phyloP scores from a whole-genome alignment of 2,113 vertebrate species.

The Chloropsis cyanopogon region DNA sequence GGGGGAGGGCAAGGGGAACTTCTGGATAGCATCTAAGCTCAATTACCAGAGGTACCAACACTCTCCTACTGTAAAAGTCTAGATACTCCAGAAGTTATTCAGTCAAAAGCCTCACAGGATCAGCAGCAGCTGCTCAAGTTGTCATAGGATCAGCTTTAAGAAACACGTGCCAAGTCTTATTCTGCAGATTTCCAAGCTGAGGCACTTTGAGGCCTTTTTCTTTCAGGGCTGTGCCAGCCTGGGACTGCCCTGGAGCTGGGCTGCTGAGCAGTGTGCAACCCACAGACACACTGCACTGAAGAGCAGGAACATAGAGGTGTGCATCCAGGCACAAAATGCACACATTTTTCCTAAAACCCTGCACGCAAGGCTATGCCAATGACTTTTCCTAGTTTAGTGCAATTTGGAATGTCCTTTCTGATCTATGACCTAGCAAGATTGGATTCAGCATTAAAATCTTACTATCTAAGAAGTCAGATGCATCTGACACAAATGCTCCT shows the following conservation, averaged over 20 bases:
- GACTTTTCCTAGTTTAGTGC: background rate
- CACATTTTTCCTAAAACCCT: background rate
- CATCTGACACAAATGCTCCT: background rate
- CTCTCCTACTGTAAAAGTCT: background rate
- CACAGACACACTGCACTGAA: background rate
- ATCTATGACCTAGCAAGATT: background rate
- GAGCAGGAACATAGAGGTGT: accelerated
- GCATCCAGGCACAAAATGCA: background rate
- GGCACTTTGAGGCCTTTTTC: background rate
- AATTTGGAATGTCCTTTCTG: background rate
- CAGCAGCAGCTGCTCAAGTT: background rate
- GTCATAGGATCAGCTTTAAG: background rate
- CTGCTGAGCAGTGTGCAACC: background rate
- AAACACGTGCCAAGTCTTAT: background rate
- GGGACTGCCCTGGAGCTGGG: background rate
- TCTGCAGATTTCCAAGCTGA: background rate
- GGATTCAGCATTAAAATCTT: background rate
- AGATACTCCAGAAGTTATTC: background rate
- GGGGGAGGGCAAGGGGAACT: background rate
- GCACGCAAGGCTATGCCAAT: accelerated
- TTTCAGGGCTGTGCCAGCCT: background rate
- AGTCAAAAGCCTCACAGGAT: background rate
- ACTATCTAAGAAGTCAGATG: background rate
- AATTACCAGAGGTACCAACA: background rate
- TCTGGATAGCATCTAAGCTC: background rate